phyloP scores from a whole-genome alignment of 2,797 vertebrate genomes.

The Pantherophis alleghaniensis region DNA sequence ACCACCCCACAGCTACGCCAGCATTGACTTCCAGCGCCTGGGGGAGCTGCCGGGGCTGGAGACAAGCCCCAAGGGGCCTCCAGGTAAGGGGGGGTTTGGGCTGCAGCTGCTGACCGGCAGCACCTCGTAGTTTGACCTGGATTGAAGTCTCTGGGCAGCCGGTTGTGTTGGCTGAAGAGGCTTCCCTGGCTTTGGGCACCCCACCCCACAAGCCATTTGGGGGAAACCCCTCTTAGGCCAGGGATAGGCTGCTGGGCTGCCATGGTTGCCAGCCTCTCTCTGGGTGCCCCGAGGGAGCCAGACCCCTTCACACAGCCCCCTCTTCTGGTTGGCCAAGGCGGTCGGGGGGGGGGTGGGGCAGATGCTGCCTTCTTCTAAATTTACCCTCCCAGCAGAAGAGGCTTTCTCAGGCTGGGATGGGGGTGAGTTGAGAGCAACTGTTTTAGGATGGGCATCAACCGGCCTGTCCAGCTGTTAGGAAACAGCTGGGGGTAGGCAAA shows the following conservation, averaged over 20 bases:
- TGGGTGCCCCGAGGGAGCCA: background rate
- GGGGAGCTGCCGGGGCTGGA: constrained; percentile 75
- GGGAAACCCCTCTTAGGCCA: background rate
- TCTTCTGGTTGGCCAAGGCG: background rate
- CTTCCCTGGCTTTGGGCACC: background rate
- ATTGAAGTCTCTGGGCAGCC: background rate
- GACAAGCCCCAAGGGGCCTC: constrained; percentile 73
- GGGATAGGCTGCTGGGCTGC: background rate
- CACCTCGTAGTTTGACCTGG: background rate
- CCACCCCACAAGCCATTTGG: background rate
- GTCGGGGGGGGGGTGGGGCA: background rate
- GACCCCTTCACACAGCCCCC: background rate
- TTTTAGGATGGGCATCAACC: background rate
- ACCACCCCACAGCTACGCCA: constrained; percentile 73
- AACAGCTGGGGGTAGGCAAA: too few relatives aligned
- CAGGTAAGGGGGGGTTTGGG: constrained; percentile 55
- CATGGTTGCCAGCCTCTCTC: too few relatives aligned
- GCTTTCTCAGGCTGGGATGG: too few relatives aligned
- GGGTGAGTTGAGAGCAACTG: background rate
- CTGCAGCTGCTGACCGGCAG: fast-evolving
- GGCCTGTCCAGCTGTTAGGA: background rate
- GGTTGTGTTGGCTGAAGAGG: too few relatives aligned
- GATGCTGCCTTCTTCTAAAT: background rate
- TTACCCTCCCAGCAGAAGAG: background rate
- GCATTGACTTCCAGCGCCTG: constrained; percentile 84